A percentile compares a stretch with the other conserved stretches of the same genome.
phyloP scores from a whole-genome alignment of 2,888 invertebrate genomes.

The Ethmia dodecea region DNA sequence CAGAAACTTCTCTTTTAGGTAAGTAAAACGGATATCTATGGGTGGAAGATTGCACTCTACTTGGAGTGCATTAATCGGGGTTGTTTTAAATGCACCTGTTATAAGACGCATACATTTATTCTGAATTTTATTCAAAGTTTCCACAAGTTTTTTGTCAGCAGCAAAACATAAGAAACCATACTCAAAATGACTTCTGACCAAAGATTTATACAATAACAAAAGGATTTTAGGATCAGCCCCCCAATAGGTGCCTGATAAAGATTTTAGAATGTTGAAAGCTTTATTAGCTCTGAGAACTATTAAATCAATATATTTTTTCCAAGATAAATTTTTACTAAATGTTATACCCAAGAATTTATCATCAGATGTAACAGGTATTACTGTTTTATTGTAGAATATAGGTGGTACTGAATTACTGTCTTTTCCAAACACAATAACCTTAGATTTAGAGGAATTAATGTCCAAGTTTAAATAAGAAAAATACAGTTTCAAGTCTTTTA shows the following conservation, averaged over 20 bases:
- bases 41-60: not conserved
- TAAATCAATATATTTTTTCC: conserved; percentile 2
- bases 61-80: conserved; percentile 4
- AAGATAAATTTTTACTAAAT: conserved; percentile 7
- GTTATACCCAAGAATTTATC: conserved; percentile 7
- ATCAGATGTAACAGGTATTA: conserved; percentile 2
- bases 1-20: not conserved
- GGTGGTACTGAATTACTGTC: not conserved
- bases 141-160: conserved; percentile 3
- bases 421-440: not conserved
- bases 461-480: not conserved
- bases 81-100: conserved; percentile 6
- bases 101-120: conserved; percentile 7
- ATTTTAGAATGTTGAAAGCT: conserved; percentile 4
- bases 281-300: not conserved
- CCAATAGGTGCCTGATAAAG: not conserved
- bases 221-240: conserved; percentile 8
- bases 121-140: conserved; percentile 5
- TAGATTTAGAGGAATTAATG: not conserved
- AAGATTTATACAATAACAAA: conserved; percentile 4
- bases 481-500: not conserved
- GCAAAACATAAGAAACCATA: conserved; percentile 10
- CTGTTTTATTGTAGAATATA: not conserved
- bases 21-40: not conserved
- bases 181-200: conserved; percentile 1